Evolutionary conservation across 2,797 vertebrate species (phyloP), one percentile per base, ranked within the genome.

Genomic region (Parambassis ranga): DNA sequence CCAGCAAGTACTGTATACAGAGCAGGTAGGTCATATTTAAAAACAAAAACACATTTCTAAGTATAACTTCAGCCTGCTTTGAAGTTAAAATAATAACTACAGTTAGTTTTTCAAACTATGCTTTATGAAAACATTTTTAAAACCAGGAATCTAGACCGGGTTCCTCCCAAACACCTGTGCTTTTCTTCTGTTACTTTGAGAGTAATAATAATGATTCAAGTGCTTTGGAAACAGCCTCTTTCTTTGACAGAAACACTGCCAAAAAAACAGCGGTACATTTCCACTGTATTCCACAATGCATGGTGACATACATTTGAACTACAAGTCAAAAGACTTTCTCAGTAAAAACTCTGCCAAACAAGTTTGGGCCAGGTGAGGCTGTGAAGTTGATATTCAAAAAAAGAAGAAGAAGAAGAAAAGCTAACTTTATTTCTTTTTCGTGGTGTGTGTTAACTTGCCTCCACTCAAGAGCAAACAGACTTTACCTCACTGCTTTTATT

Each of bases 401-500:
- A 38, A 27, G 48, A 32, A 24, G 64, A 38, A 7, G 6, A 24
- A 18, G 38, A 27, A 48, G 32, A 24, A 64, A 38, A 7, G 6
- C 19, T 10, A 36, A 44, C 37, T 49, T 50, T 53, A 26, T 52
- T 28, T 19, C 30, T 33, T 38, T n/a, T 49, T 36, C 33, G 15
- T 33, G 8, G 44, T 28, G 31, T 24, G 43, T 15, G 39, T 66
- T 46, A 66, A 62, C 66, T 42, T 26, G 4, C 22, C 31, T 35
- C 23, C 22, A 23, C 41, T 31, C 42, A 47, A 65, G 48, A 64
- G 32, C 20, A 22, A 26, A 53, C 24, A 55, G n/a, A n/a, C 62
- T 79, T 78, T 36, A 37, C 50, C 61, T 68, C 49, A 58, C 76
- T 30, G 57, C 32, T 63, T 60, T 70, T 22, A 43, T 28, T 68